Conservation (phyloP, 2,888 invertebrate species). For the Pasiphila rectangulata region DNA sequence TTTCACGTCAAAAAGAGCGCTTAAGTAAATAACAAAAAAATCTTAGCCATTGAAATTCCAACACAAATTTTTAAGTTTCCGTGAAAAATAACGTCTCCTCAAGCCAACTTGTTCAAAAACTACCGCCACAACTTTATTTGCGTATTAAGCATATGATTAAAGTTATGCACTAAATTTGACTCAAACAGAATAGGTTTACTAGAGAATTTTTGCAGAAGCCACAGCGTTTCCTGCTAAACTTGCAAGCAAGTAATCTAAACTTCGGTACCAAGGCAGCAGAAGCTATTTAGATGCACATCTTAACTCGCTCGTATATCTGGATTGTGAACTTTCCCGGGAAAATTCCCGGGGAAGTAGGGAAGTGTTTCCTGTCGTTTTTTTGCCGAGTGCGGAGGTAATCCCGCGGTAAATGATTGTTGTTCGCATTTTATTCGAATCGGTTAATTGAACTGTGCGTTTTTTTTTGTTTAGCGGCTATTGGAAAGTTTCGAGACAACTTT, state of each 20-base stretch:
- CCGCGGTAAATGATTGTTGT: conserved; percentile 48
- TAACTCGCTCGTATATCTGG: conserved; percentile 79
- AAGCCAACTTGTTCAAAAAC: not conserved
- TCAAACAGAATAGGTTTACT: conserved; percentile 66
- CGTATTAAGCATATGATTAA: conserved; percentile 46
- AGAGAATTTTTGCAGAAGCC: conserved; percentile 53
- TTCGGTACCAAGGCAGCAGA: conserved; percentile 75
- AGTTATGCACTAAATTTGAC: conserved; percentile 70
- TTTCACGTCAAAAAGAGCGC: too few relatives aligned
- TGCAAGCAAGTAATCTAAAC: conserved; percentile 80
- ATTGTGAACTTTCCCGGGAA: conserved; percentile 63
- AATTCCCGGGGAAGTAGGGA: conserved; percentile 38
- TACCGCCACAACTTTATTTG: conserved; percentile 32
- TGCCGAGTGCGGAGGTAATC: conserved; percentile 55
- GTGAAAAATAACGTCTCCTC: not conserved
- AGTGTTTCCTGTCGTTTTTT: conserved; percentile 51
- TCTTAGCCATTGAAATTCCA: too few relatives aligned
- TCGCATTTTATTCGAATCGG: conserved; percentile 2
- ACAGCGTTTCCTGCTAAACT: conserved; percentile 50
- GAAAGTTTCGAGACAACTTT: too few relatives aligned
- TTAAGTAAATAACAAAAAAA: too few relatives aligned
- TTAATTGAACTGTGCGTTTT: conserved; percentile 22
- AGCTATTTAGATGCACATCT: conserved; percentile 81
- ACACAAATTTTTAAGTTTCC: too few relatives aligned
- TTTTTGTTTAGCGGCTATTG: not conserved